Evolutionary conservation across 2,888 invertebrate species (phyloP).

Genomic region (Laothoe populi): DNA sequence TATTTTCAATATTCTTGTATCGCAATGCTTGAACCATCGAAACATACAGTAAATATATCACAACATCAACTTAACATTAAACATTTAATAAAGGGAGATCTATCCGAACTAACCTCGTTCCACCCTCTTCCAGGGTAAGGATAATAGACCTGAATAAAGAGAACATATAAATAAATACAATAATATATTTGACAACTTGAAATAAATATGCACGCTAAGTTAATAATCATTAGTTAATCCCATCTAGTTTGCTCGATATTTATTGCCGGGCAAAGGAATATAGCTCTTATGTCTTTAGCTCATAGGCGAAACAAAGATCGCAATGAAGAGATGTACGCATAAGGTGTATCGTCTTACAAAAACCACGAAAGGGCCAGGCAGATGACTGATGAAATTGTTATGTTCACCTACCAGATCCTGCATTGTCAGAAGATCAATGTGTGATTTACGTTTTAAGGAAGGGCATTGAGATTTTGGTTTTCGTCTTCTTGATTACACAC

Average conservation of each 20-base stretch:
- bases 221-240: neutral
- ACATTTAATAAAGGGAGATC: conserved; percentile 12
- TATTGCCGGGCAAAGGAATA: too few species aligned
- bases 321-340: too few species aligned
- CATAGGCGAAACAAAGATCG: too few species aligned
- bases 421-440: too few species aligned
- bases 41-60: conserved; percentile 2
- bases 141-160: conserved; percentile 24
- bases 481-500: too few species aligned
- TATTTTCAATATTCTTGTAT: neutral
- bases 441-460: too few species aligned
- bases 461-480: too few species aligned
- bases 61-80: conserved; percentile 19
- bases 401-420: too few species aligned
- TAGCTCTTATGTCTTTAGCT: too few species aligned
- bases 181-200: neutral
- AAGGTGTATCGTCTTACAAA: too few species aligned
- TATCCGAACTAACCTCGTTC: conserved; percentile 20
- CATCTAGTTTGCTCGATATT: neutral
- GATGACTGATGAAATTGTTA: too few species aligned
- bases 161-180: conserved; percentile 25
- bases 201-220: neutral
- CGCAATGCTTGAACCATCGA: neutral
- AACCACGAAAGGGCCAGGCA: too few species aligned
- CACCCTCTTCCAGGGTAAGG: conserved; percentile 22